Evolutionary conservation across 53 echinoderm and acorn worm genomes (phyloP).

Genomic region (Temnopleurus reevesii): DNA sequence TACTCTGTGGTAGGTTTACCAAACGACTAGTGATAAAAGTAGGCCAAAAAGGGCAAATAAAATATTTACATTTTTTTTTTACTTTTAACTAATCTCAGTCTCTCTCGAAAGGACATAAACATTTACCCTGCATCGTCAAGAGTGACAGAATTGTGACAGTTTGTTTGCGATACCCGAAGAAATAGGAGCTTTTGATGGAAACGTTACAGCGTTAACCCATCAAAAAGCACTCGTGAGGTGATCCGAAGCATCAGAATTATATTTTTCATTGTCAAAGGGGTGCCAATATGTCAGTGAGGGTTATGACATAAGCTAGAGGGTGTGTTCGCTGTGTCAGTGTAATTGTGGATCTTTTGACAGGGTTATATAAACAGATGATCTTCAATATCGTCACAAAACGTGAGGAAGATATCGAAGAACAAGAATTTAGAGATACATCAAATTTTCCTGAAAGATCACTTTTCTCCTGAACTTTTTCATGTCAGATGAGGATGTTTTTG

Average conservation of each 20-base stretch:
- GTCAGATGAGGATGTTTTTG: too few species aligned
- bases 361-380: conserved; percentile 15
- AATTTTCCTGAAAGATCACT: too few species aligned
- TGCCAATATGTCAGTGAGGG: conserved; percentile 13
- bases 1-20: too few species aligned
- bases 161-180: not conserved
- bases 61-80: not conserved
- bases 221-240: not conserved
- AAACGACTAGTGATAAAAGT: too few species aligned
- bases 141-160: conserved; percentile 2
- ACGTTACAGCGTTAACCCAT: not conserved
- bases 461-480: too few species aligned
- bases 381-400: too few species aligned
- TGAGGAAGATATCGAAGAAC: too few species aligned
- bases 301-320: conserved; percentile 11
- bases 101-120: not conserved
- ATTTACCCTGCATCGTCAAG: not conserved
- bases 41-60: not conserved
- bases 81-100: not conserved
- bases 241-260: not conserved
- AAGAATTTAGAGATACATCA: too few species aligned
- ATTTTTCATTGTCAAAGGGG: not conserved
- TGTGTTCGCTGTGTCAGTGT: conserved; percentile 17
- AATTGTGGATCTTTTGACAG: not conserved
- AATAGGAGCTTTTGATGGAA: conserved; percentile 28